Evolutionary conservation across 2,797 vertebrate species (phyloP), one percentile per base, ranked within the genome.

Genomic region (Enoplosus armatus): DNA sequence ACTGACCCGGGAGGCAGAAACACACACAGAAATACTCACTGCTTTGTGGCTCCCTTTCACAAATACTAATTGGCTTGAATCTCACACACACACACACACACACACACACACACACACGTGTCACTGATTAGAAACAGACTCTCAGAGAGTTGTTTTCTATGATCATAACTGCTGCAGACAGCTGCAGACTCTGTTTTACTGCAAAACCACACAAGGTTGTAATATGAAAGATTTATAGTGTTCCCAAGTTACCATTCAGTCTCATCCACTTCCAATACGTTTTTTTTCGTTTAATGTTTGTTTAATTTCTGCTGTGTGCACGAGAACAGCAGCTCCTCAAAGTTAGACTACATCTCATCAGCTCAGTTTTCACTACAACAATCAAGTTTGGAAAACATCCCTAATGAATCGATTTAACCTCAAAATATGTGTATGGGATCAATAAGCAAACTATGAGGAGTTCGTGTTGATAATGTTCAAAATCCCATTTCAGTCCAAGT

Each of bases 1-100:
- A 75, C 35, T 22, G 72, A 64, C 31, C 74, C 71, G 51, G 24
- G 24, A 73, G 65, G 48, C 45, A 74, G 14, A 69, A 72, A 70
- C n/a, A 56, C 31, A 39, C 24, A 26, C 53, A 79, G 7, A 55
- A 16, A 68, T 1, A n/a, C 48, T 8, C 4, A 24, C 14, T 3
- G 11, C 37, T 41, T 61, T 66, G 6, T 51, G 55, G 14, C 18
- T 0, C 16, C 43, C 29, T 62, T 70, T 81, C 59, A 83, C 47
- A 77, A 53, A 78, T 47, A 59, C 62, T 5, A 47, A 60, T n/a
- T 10, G 24, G 9, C n/a, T 22, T 50, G 29, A 70, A 39, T 66
- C 50, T 27, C 47, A 4, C 56, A 31, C 27, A 33, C 41, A 45
- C 8, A 58, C 8, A 61, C 20, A 60, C 26, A 66, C n/a, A n/a